Evolutionary conservation across 2,113 vertebrate genomes (phyloP), one percentile per base, ranked within the genome.

Genomic region (Dryoscopus gambensis): DNA sequence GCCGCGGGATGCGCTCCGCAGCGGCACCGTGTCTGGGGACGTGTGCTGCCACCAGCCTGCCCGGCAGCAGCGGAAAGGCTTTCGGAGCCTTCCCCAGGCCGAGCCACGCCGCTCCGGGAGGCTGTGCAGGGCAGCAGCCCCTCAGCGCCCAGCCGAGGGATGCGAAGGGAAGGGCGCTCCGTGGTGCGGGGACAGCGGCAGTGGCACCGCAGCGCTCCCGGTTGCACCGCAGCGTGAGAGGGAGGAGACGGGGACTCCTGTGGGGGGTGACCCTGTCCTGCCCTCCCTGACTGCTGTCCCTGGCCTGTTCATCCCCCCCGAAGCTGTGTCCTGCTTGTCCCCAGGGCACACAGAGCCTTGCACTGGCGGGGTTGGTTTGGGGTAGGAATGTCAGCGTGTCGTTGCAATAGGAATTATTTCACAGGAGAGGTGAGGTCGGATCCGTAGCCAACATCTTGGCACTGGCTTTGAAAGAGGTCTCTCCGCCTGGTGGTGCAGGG

Each of bases 31-130:
- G 30, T 53, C 69, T 37, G 70, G 65, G 90, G 65, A 70, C 14
- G 2, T 28, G 71, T 22, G 49, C 42, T 37, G 77, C 53, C 87
- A 50, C 83, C 91, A 80, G 90, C 47, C 87, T 44, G 89, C 49
- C 60, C 6, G 1, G 68, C 55, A 57, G 81, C 55, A 7, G 40
- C 42, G 64, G 60, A 13, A n/a, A 40, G 40, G 53, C 60, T 2
- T 28, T 9, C 4, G 37, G 47, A 75, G 55, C 76, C 49, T 30
- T 74, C 37, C 37, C 59, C 15, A 2, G 19, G 64, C 57, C 11
- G 10, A 37, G 44, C 46, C 47, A 0, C 9, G 1, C 28, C 1
- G 3, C 57, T 4, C n/a, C 0, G 6, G 50, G 67, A 76, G 27
- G 84, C 76, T 35, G 75, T 2, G 70, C 37, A 28, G 77, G 70